Base-by-base conservation (phyloP, 2,113 vertebrate genomes). In the Rhabdomys dilectus region DNA sequence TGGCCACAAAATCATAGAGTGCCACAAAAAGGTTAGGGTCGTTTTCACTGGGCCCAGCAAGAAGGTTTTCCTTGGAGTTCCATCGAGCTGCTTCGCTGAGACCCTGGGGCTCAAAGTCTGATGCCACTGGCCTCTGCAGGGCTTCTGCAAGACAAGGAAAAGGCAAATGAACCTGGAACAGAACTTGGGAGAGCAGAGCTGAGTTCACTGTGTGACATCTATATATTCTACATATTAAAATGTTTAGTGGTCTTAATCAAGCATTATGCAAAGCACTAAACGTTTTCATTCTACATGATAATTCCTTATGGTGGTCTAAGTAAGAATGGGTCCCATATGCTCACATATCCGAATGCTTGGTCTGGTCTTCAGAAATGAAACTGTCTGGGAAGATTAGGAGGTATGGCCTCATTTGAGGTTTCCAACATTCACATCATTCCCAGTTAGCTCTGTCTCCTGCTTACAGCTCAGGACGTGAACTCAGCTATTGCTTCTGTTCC, bases 31-130 rank as follows among this genome's bases (percentile, higher is more conserved):
- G 99, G 98, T 99, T 99, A 96, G 99, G 99, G 98, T 99, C 99
- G 98, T 99, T 99, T 98, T 99, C 99, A 86, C 99, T 99, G 75
- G 99, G 99, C 76, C 99, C 99, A 3, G 99, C 99, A 89, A 99
- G 99, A 34, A 99, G 99, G 97, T 99, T 99, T 98, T 99, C 99
- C 98, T 99, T 99, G 97, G 99, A 99, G 98, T 99, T 99, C 99
- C 99, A 99, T 91, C 99, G 99, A 70, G 99, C 99, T 0, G 99
- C 99, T 98, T 99, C 99, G 0, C 99, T 99, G 97, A 99, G 98
- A 96, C 99, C 99, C 92, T 99, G 99, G 48, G 99, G 98, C 98
- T 99, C 99, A 31, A 99, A 99, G 98, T 99, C 99, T 0, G 99
- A 98, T 19, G 98, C 98, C 36, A 98, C 98, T 1, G 99, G 99